Evolutionary conservation across 2,888 invertebrate species (phyloP), one percentile per base, ranked within the genome.

Genomic region (Aspidiotus rigidus): DNA sequence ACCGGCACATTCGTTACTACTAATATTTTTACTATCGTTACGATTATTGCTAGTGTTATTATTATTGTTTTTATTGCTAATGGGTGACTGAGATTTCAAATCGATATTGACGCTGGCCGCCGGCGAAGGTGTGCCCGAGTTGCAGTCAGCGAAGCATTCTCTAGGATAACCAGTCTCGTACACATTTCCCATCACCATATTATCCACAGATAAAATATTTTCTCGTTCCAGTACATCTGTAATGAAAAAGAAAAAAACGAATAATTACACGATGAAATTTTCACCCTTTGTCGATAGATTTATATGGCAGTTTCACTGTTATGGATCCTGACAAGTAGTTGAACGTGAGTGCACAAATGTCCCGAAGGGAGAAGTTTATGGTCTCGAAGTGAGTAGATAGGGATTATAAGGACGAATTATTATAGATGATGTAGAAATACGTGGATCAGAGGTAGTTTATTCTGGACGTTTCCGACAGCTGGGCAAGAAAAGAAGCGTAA

Each of bases 111-210:
- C 49, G 55, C 62, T 62, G n/a, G 71, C 71, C 9, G 60, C 42
- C 13, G 70, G 61, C 61, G 64, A 64, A 6, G 57, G 57, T 39
- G 57, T 57, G 11, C 63, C 63, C 13, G 62, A 60, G 15, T 40
- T 55, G n/a, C n/a, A n/a, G n/a, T n/a, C n/a, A n/a, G n/a, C n/a
- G 78, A 89, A 83, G 78, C 87, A 87, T 71, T 87, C 84, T 72
- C 85, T 83, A 74, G 89, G 85, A 81, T 88, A 89, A 75, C 88
- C 89, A 77, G 83, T 84, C 80, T 90, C 90, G 83, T 89, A 90
- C 80, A 89, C 83, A 78, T 84, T 86, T 69, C 85, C 83, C 7
- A 28, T 28, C 28, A 86, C 85, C 74, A 86, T 86, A 78, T 86
- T 86, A 76, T 86, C 87, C 75, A 87, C 80, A 73, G 87, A 80